Conservation (phyloP, 2,797 vertebrate genomes). For the Graptemys geographica region DNA sequence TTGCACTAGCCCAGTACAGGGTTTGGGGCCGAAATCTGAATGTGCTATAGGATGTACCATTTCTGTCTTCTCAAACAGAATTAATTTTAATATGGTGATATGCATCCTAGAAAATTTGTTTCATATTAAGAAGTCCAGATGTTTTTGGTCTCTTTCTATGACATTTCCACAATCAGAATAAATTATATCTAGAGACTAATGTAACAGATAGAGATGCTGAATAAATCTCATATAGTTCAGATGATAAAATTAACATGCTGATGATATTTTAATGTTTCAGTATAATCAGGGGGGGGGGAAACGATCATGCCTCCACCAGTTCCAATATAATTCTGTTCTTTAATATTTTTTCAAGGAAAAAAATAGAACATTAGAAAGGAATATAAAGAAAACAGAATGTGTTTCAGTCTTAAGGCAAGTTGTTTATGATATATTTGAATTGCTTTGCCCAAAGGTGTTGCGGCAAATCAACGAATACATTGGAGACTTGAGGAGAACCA, state of each 20-base stretch:
- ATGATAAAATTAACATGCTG: conserved; percentile 88
- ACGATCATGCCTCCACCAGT: conserved; percentile 82
- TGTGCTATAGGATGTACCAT: conserved; percentile 65
- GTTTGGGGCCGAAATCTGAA: conserved; percentile 2
- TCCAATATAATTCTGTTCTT: conserved; percentile 80
- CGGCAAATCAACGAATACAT: conserved; percentile 55
- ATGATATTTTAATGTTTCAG: conserved; percentile 87
- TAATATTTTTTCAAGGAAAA: conserved; percentile 79
- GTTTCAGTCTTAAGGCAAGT: conserved; percentile 62
- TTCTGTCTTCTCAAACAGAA: conserved; percentile 73
- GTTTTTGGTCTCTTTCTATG: conserved; percentile 81
- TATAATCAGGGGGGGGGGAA: conserved; percentile 83
- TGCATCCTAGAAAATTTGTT: conserved; percentile 77
- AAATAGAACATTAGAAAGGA: conserved; percentile 62
- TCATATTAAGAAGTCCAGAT: conserved; percentile 81
- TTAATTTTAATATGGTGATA: conserved; percentile 80
- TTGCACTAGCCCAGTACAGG: not conserved
- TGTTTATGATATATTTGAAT: conserved; percentile 7
- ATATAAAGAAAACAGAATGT: conserved; percentile 43
- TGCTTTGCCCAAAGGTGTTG: conserved; percentile 68
- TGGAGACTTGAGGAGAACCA: conserved; percentile 33
- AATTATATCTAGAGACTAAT: conserved; percentile 84
- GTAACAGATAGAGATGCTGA: conserved; percentile 84
- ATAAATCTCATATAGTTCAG: conserved; percentile 83
- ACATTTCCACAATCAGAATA: conserved; percentile 84